Base-by-base conservation (phyloP, 64 coral and sea anemone genomes). In the Montipora capricornis region DNA sequence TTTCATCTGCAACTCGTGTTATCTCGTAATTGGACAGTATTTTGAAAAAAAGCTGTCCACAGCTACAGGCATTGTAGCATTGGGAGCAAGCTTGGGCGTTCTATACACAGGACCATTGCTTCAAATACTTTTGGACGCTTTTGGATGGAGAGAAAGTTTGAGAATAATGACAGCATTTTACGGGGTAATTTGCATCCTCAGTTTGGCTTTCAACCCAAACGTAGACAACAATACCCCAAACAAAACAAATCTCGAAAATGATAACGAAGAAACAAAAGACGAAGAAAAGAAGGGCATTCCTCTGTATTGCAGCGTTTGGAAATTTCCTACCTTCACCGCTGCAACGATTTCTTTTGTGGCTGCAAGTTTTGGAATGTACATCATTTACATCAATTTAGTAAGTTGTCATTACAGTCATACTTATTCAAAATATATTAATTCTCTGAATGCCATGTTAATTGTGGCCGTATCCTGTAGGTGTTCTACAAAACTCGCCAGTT, bases 291-390 rank as follows among this genome's bases (percentile, higher is more conserved):
- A 19, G 5, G 44, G 69, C 5, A 84, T 84, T 45, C 67, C 61
- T 68, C 37, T 87, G 11, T 75, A 93, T 71, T 93, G 75, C 49
- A 87, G 82, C 5, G 74, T 87, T 45, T 93, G 81, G 81, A 80
- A 9, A 17, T 78, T 51, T 51, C 24, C 51, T 46, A 74, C 44
- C 12, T 87, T 68, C 10, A 20, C 61, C n/a, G 11, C 83, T 20
- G 71, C 51, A 8, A 48, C 76, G 1, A 59, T 66, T 29, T 77
- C 81, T 0, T 20, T 83, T 0, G 57, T 86, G 73, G 44, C 85
- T 3, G 75, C 46, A 22, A 47, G 68, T 13, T 87, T 93, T 93
- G 91, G 82, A 5, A 75, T 93, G 51, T 87, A 78, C 47, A 84
- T 79, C 44, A 73, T 82, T 49, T 29, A 44, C 51, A 87, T 93